These are phyloP conservation scores for Parnassius smintheus DNA, from an alignment of 2,888 invertebrate species.

Conservation along the genomic window DNA sequence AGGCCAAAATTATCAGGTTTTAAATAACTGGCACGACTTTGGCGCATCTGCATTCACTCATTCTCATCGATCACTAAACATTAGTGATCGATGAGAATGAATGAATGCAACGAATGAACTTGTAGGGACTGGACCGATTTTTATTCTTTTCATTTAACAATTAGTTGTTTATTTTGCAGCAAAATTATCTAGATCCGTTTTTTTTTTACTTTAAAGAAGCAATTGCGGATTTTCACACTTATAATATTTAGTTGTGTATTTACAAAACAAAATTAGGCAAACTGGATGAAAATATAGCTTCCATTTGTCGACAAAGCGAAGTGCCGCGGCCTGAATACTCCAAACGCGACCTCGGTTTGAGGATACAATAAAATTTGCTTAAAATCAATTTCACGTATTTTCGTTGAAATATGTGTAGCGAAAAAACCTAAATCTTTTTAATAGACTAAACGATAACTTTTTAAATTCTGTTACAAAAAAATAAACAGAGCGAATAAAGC, in stretches of 20 bases:
- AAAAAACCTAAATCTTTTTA: slow-evolving; percentile 11
- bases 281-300: slow-evolving; percentile 24
- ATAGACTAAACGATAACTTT: neutral
- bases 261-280: slow-evolving; percentile 22
- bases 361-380: slow-evolving; percentile 26
- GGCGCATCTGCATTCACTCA: too few relatives aligned
- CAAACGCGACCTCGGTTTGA: slow-evolving; percentile 27
- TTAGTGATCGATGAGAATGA: too few relatives aligned
- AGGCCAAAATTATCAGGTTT: too few relatives aligned
- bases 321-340: slow-evolving; percentile 27
- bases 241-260: slow-evolving; percentile 12
- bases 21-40: too few relatives aligned
- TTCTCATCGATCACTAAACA: too few relatives aligned
- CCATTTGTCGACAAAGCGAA: slow-evolving; percentile 18
- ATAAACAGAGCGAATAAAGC: slow-evolving; percentile 16
- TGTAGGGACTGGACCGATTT: too few relatives aligned
- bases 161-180: too few relatives aligned
- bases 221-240: neutral
- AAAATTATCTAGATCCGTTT: too few relatives aligned
- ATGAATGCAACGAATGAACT: too few relatives aligned
- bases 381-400: slow-evolving; percentile 19
- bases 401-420: neutral
- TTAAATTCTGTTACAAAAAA: slow-evolving; percentile 7
- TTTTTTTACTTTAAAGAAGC: slow-evolving; percentile 2
- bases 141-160: too few relatives aligned